Percentiles rank a stretch among this genome's conserved stretches.
Conservation (phyloP, 2,113 vertebrate genomes). For the Rafetus swinhoei region DNA sequence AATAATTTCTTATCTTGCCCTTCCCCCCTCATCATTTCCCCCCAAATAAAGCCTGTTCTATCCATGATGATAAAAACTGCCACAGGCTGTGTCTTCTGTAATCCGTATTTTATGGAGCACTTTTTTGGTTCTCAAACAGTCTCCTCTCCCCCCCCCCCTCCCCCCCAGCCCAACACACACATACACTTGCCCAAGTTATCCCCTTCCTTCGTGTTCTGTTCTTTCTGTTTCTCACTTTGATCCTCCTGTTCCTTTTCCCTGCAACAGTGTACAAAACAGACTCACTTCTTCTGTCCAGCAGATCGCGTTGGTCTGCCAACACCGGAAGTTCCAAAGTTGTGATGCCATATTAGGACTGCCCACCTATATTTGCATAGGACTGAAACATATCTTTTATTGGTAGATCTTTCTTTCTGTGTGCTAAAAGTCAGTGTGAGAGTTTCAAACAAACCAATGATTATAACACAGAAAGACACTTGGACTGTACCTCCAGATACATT, state of each 20-base stretch:
- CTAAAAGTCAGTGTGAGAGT: neutral
- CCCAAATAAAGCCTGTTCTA: neutral
- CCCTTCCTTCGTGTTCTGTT: neutral
- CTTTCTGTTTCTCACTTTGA: neutral
- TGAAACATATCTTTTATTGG: neutral
- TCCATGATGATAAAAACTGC: neutral
- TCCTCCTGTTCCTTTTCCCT: neutral
- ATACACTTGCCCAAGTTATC: neutral
- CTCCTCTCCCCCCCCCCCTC: no score
- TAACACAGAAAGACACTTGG: neutral
- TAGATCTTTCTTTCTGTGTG: neutral
- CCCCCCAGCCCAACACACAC: no score
- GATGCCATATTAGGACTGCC: neutral
- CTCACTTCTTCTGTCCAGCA: neutral
- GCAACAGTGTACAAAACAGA: neutral
- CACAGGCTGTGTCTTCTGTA: neutral
- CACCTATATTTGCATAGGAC: neutral
- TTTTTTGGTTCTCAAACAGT: no score
- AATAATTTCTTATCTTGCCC: neutral
- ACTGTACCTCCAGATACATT: neutral
- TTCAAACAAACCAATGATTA: neutral
- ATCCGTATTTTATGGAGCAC: no score
- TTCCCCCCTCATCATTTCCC: no score
- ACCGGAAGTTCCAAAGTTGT: neutral
- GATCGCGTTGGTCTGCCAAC: neutral